Evolutionary conservation across 2,797 vertebrate species (phyloP).

Genomic region (Arrhamphus sclerolepis): DNA sequence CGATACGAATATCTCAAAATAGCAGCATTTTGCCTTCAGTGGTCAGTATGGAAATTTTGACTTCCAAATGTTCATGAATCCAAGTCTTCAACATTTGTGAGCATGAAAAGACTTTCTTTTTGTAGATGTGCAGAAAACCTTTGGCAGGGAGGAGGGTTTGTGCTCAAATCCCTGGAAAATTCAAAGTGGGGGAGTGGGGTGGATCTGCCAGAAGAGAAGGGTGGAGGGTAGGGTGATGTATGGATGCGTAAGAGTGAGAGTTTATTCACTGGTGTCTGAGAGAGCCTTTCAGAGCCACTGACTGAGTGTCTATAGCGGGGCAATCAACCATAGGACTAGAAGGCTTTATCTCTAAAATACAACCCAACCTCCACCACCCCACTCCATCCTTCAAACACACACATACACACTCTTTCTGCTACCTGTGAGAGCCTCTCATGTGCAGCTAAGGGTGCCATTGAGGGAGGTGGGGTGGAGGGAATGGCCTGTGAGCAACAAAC

Average conservation of each 20-base stretch:
- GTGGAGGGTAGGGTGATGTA: constrained; percentile 81
- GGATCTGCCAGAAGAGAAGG: constrained; percentile 82
- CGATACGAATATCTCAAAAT: constrained; percentile 44
- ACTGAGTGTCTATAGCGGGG: constrained; percentile 94
- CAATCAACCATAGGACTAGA: constrained; percentile 93
- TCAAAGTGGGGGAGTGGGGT: constrained; percentile 67
- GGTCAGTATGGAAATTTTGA: constrained; percentile 38
- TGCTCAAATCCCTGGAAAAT: constrained; percentile 94
- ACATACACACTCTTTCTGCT: constrained; percentile 75
- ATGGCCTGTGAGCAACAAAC: constrained; percentile 89
- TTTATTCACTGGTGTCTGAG: constrained; percentile 96
- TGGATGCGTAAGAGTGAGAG: constrained; percentile 92
- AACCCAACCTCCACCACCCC: constrained; percentile 68
- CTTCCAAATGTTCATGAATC: constrained; percentile 20
- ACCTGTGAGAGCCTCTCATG: constrained; percentile 96
- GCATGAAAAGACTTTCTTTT: constrained; percentile 44
- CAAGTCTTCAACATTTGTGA: constrained; percentile 46
- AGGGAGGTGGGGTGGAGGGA: constrained; percentile 82
- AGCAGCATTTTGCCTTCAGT: neutral
- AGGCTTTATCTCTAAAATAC: constrained; percentile 95
- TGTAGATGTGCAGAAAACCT: constrained; percentile 50
- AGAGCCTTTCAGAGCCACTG: constrained; percentile 90
- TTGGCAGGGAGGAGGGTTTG: constrained; percentile 57
- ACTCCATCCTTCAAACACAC: constrained; percentile 56
- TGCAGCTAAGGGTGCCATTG: constrained; percentile 93